phyloP scores from a whole-genome alignment of 2,888 invertebrate species.

The Aelia acuminata region DNA sequence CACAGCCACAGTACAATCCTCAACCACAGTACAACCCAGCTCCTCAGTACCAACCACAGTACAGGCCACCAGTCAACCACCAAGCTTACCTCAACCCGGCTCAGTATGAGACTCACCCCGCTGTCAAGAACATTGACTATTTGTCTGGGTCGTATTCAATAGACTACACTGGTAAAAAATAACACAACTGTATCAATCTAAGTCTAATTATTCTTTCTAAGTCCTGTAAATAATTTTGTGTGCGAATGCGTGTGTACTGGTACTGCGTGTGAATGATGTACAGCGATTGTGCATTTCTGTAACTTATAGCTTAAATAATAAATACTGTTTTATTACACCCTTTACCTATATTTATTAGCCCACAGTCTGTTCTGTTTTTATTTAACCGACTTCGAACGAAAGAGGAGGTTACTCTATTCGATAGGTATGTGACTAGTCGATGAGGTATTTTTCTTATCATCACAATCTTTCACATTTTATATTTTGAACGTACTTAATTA shows the following conservation, averaged over 20 bases:
- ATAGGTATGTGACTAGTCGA: no score
- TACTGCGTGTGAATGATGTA: slow-evolving; percentile 47
- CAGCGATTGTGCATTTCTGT: slow-evolving; percentile 51
- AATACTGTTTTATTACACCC: slow-evolving; percentile 22
- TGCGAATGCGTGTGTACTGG: slow-evolving; percentile 50
- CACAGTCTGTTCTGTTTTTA: neutral
- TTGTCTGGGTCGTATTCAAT: slow-evolving; percentile 84
- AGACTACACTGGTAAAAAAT: slow-evolving; percentile 75
- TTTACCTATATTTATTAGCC: neutral
- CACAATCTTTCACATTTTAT: no score
- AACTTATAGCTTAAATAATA: slow-evolving; percentile 42
- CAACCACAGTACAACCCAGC: slow-evolving; percentile 67
- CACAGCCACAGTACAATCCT: slow-evolving; percentile 59
- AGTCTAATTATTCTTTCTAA: slow-evolving; percentile 41
- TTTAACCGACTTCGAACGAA: no score
- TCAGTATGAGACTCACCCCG: slow-evolving; percentile 77
- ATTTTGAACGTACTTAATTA: no score
- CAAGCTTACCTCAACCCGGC: slow-evolving; percentile 65
- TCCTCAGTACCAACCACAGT: slow-evolving; percentile 66
- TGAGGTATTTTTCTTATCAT: no score
- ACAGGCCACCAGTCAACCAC: slow-evolving; percentile 67
- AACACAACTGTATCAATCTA: neutral
- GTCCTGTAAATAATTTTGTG: slow-evolving; percentile 55
- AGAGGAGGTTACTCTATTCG: no score
- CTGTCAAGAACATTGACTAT: slow-evolving; percentile 78